phyloP scores from a whole-genome alignment of 2,113 vertebrate genomes.

The Cephalophus harveyi region DNA sequence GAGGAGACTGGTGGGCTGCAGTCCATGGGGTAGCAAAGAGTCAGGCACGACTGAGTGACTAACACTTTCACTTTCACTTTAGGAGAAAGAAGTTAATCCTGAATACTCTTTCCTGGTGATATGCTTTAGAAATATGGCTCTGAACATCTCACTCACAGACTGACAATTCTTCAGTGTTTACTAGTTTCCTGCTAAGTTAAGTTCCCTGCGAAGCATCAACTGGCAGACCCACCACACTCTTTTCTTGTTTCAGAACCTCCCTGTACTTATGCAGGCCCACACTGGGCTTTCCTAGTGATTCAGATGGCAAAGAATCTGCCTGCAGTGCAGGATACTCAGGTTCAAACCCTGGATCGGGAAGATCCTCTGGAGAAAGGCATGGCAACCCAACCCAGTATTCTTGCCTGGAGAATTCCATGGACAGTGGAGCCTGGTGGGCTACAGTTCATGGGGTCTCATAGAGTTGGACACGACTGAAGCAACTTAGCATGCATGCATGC shows the following conservation, averaged over 20 bases:
- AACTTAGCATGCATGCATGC: neutral
- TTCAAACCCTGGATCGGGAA: neutral
- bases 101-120: neutral
- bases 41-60: neutral
- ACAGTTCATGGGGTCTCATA: neutral
- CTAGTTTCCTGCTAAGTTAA: neutral
- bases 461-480: neutral
- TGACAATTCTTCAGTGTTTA: neutral
- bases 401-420: neutral
- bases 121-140: neutral
- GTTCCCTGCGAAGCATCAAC: neutral
- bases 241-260: neutral
- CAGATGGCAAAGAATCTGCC: neutral
- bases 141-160: neutral
- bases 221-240: accelerated
- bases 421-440: neutral
- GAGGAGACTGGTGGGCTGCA: neutral
- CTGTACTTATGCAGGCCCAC: neutral
- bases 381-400: neutral
- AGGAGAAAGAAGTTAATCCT: neutral
- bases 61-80: neutral
- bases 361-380: neutral
- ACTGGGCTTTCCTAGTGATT: neutral
- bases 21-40: neutral
- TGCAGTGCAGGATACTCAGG: neutral